Conservation (phyloP, 2,113 vertebrate genomes). For the Microtus richardsoni region DNA sequence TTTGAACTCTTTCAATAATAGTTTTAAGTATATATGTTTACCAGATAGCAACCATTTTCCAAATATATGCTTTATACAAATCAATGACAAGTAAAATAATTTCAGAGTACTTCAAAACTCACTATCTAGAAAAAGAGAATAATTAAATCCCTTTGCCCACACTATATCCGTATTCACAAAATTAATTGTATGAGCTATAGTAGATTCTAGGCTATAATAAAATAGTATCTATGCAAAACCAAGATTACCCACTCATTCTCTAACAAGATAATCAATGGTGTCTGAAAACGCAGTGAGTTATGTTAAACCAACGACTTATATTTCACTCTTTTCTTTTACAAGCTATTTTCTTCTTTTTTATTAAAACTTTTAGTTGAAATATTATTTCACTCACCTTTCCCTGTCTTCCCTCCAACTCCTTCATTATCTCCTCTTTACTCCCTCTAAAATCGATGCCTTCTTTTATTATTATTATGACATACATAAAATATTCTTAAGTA, state of each 20-base stretch:
- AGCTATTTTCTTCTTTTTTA: neutral
- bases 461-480: neutral
- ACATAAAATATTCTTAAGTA: no score
- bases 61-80: neutral
- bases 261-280: neutral
- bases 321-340: neutral
- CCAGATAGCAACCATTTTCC: neutral
- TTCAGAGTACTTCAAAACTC: neutral
- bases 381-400: neutral
- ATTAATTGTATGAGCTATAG: neutral
- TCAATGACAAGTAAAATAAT: neutral
- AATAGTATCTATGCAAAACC: neutral
- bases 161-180: neutral
- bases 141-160: neutral
- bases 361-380: neutral
- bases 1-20: neutral
- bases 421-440: neutral
- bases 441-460: neutral
- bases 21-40: neutral
- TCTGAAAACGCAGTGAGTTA: neutral
- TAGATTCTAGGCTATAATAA: neutral
- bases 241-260: neutral
- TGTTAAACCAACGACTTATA: neutral
- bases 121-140: neutral
- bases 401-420: neutral